Conservation (phyloP, 2,888 invertebrate species). For the Dinocampus coccinellae region DNA sequence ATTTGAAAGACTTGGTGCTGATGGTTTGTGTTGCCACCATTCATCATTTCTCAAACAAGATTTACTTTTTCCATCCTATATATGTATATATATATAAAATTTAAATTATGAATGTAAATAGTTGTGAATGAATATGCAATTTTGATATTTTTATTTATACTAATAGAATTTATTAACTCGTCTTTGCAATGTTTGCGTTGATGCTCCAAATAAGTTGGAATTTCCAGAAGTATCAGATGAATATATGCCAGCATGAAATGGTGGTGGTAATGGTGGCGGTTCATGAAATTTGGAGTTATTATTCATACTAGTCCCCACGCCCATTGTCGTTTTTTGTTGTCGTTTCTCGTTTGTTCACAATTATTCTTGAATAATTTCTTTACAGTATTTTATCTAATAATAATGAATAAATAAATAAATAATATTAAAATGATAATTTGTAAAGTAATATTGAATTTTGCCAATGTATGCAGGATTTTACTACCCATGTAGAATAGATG, state of each 20-base stretch:
- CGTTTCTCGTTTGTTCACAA: conserved; percentile 32
- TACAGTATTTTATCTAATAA: conserved; percentile 4
- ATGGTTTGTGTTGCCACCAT: conserved; percentile 53
- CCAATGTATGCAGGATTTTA: conserved; percentile 6
- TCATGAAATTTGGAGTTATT: conserved; percentile 45
- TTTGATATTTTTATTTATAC: neutral
- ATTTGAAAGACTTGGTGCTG: conserved; percentile 51
- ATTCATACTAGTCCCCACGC: conserved; percentile 54
- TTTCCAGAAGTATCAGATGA: conserved; percentile 40
- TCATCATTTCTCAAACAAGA: conserved; percentile 50
- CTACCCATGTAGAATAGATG: neutral
- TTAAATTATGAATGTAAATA: neutral
- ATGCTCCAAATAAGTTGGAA: conserved; percentile 42
- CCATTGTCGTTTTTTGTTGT: conserved; percentile 52
- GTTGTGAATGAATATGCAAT: neutral
- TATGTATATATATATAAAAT: no score
- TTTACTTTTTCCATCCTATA: conserved; percentile 52
- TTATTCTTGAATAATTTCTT: neutral
- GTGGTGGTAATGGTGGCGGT: conserved; percentile 53
- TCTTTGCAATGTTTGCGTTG: conserved; percentile 38
- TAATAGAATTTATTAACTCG: conserved; percentile 22
- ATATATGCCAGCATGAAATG: conserved; percentile 48
- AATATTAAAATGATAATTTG: neutral
- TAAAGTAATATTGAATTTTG: neutral
- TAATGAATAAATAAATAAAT: neutral